Conservation (phyloP, 2,113 vertebrate species). For the Typhlomys cinereus region DNA sequence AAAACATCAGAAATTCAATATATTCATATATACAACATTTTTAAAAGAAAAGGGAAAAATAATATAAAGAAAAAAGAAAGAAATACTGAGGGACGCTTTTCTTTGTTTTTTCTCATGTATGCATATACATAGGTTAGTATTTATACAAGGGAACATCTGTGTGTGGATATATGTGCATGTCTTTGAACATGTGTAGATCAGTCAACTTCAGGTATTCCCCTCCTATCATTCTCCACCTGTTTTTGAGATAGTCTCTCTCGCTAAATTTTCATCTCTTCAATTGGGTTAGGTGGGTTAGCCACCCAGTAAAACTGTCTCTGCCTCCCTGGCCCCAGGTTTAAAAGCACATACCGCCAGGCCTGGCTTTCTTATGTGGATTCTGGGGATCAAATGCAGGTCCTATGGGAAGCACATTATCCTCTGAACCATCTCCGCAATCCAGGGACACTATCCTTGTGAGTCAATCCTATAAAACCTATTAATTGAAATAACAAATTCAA, state of each 20-base stretch:
- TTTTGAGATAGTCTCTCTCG: neutral
- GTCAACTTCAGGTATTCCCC: neutral
- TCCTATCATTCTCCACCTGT: neutral
- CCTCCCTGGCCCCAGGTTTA: neutral
- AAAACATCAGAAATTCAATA: no score
- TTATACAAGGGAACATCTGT: neutral
- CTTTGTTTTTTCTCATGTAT: no score
- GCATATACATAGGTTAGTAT: neutral
- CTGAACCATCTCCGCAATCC: neutral
- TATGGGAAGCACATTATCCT: neutral
- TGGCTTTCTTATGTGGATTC: neutral
- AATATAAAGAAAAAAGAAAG: no score
- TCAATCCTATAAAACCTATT: slow-evolving; percentile 56
- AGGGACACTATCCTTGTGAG: neutral
- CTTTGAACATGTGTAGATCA: no score
- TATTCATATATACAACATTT: no score
- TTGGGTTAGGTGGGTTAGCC: neutral
- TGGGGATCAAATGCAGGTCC: neutral
- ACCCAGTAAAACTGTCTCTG: neutral
- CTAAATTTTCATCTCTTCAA: neutral
- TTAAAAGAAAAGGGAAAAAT: no score
- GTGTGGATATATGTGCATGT: no score
- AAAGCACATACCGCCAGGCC: no score
- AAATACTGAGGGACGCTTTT: slow-evolving; percentile 19
- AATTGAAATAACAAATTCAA: slow-evolving; percentile 60